Conservation (phyloP, 2,888 invertebrate species). For the Pyrgus malvae region DNA sequence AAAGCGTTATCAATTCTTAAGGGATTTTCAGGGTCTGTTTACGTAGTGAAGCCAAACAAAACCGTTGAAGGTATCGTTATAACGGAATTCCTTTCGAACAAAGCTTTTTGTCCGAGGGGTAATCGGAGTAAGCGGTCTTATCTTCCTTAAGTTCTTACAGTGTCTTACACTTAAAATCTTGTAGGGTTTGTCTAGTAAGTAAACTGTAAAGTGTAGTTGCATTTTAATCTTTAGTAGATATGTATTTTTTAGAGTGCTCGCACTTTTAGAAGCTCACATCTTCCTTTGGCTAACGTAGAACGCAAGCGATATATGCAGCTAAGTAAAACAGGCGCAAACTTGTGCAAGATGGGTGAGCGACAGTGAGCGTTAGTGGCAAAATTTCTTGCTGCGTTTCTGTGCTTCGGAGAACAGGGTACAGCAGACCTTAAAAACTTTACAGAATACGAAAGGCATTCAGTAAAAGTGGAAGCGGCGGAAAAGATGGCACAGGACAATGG, state of each 20-base stretch:
- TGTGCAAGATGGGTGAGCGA: too few species aligned
- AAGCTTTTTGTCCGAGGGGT: conserved; percentile 16
- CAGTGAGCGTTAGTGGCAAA: too few species aligned
- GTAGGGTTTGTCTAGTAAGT: conserved; percentile 1
- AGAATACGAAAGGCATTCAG: conserved; percentile 37
- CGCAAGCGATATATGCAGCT: too few species aligned
- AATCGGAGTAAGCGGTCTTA: conserved; percentile 25
- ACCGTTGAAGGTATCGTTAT: not conserved
- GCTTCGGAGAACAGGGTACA: too few species aligned
- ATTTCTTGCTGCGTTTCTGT: too few species aligned
- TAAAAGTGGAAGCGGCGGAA: conserved; percentile 61
- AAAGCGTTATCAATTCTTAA: not conserved
- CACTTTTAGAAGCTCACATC: too few species aligned
- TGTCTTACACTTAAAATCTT: conserved; percentile 4
- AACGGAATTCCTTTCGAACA: conserved; percentile 5
- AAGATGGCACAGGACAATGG: conserved; percentile 61
- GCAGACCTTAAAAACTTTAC: conserved; percentile 7
- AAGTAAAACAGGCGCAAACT: too few species aligned
- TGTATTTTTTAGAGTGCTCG: too few species aligned
- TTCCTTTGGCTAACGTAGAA: too few species aligned
- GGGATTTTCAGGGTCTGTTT: conserved; percentile 15
- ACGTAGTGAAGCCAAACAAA: conserved; percentile 12
- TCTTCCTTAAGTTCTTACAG: conserved; percentile 14
- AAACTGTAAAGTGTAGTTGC: too few species aligned
- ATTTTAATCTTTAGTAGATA: too few species aligned